Evolutionary conservation across 2,888 invertebrate genomes (phyloP), one percentile per base, ranked within the genome.

Genomic region (Leucoma salicis): DNA sequence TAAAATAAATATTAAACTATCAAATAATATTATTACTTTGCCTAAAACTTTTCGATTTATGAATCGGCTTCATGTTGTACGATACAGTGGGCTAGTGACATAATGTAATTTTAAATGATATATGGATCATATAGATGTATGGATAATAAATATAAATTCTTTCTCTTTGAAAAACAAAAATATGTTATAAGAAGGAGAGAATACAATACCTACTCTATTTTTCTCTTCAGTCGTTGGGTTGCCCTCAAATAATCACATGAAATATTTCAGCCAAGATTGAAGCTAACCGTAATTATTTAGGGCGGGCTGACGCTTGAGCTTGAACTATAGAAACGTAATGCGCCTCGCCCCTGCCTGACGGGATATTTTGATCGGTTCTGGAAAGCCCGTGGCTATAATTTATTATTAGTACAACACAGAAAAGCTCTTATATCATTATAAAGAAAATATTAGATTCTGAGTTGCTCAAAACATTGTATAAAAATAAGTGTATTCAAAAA

Each of bases 201-300:
- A 18, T 18, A 18, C 7, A 18, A 18, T 18, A 18, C 7, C 7
- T 18, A 18, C 18, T 18, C 3, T 18, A 18, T 5, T 18, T 5
- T 18, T 5, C 7, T 18, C 7, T 18, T 18, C 18, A n/a, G n/a
- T 18, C 7, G 7, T 18, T 18, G 4, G 7, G 18, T 18, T 28
- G 8, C 25, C 14, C 2, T 8, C 24, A 49, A n/a, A 5, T 18
- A 18, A 18, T 5, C 18, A 18, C 25, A 25, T 25, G 10, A 57
- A 63, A 66, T 66, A 70, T 66, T 62, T 54, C 49, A 7, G 18
- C 43, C 38, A 33, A 46, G 52, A 42, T 45, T 53, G 53, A 48
- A 37, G 31, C 46, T 42, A 55, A 69, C 67, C 70, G 66, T 70
- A 70, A 72, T 74, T 68, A 74, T 64, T 69, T 63, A 57, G 10